A percentile compares a stretch with the other conserved stretches of the same genome.
These are phyloP conservation scores for Himalopsyche japonica DNA, from an alignment of 2,888 invertebrate genomes.

Conservation along the genomic window DNA sequence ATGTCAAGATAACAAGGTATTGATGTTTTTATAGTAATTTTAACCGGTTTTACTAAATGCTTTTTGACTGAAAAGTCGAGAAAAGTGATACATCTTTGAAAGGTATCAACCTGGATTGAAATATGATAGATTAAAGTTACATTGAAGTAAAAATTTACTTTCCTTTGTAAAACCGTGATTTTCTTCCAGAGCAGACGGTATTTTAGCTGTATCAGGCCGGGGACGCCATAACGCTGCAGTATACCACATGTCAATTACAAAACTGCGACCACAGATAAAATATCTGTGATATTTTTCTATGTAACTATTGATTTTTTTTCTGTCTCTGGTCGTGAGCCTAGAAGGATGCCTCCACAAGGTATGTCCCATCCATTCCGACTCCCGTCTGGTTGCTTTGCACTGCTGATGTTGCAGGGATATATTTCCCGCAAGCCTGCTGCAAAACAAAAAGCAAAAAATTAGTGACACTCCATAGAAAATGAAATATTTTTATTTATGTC, in stretches of 20 bases:
- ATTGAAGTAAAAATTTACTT: neutral
- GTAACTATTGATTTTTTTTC: neutral
- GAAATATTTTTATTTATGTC: too few species aligned
- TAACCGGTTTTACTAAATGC: too few species aligned
- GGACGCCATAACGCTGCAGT: neutral
- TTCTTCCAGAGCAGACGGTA: constrained; percentile 1
- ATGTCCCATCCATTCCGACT: constrained; percentile 82
- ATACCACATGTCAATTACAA: neutral
- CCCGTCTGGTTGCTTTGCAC: constrained; percentile 80
- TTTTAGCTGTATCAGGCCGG: neutral
- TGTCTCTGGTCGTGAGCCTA: constrained; percentile 48
- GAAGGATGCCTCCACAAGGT: constrained; percentile 84
- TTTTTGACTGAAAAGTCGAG: too few species aligned
- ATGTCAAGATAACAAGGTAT: neutral
- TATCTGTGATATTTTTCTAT: neutral
- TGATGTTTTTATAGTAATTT: too few species aligned
- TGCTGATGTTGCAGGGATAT: constrained; percentile 82
- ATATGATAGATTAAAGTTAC: too few species aligned
- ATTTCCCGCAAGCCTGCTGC: constrained; percentile 84
- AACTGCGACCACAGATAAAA: neutral
- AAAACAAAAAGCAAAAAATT: constrained; percentile 43
- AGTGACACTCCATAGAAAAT: neutral
- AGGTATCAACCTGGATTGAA: too few species aligned
- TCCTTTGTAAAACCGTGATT: neutral
- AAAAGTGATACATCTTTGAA: too few species aligned